Evolutionary conservation across 2,797 vertebrate genomes (phyloP), one percentile per base, ranked within the genome.

Genomic region (Cuniculus paca): DNA sequence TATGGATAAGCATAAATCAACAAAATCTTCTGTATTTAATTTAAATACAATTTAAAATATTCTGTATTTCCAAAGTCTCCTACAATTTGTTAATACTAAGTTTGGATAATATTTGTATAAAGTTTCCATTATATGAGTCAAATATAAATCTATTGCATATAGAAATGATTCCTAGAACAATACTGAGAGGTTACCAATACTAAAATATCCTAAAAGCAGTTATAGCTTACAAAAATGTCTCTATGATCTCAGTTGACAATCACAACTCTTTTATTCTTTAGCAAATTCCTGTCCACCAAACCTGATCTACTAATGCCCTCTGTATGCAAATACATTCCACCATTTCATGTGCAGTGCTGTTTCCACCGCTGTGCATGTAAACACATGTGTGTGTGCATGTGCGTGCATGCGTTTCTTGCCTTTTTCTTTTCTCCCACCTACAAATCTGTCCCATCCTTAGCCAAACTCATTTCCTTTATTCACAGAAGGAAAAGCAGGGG

Each of bases 381-480:
- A 45, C 36, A 4, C 6, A 12, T 19, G 63, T 65, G 63, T n/a
- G 34, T n/a, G 31, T 36, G 65, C 22, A 19, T 36, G 68, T 16
- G 36, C 13, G 39, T 42, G 24, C 28, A 5, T 28, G 22, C 19
- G 24, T 45, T 28, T 24, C 42, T 28, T 48, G 72, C 31, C 60
- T 79, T 94, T 31, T 20, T 6, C 14, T 0, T n/a, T 12, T 88
- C 13, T 3, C n/a, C 42, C 14, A 42, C 17, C 56, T 39, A 92
- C 39, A 95, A 74, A 90, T 82, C 45, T 52, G 88, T 65, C 42
- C 26, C 58, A 87, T 93, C 45, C 34, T 85, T 87, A 80, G 19
- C 26, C 42, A 68, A 50, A 83, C 4, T 78, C 48, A 91, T 91
- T 84, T 94, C 39, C 36, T 48, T 78, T 91, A 28, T 61, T 92